Evolutionary conservation across 2,113 vertebrate species (phyloP).

Genomic region (Formicarius rufipectus): DNA sequence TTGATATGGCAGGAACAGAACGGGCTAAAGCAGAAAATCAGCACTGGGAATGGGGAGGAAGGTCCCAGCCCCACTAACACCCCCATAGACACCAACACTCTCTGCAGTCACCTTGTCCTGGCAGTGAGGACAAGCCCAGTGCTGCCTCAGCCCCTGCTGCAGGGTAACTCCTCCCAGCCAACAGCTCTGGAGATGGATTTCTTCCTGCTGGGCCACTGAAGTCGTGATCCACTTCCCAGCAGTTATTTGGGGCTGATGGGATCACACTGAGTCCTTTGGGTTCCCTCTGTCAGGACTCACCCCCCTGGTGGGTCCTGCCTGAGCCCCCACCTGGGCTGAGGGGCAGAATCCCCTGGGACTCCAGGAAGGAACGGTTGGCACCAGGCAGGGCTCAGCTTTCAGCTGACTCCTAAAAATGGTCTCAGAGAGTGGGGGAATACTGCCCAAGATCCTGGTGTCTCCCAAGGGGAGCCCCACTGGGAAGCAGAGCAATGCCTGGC

Average conservation of each 20-base stretch:
- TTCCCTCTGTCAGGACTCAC: not conserved
- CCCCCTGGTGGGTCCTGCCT: not conserved
- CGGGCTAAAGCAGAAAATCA: not conserved
- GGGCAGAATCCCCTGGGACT: not conserved
- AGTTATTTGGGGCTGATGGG: not conserved
- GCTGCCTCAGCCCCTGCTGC: not conserved
- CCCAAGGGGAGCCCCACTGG: rapidly evolving
- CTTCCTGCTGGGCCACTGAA: not conserved
- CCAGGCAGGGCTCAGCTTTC: not conserved
- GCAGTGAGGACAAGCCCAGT: not conserved
- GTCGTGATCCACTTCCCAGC: not conserved
- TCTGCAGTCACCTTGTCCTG: not conserved
- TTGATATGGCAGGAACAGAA: rapidly evolving
- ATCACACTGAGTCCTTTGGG: not conserved
- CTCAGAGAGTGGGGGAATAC: not conserved
- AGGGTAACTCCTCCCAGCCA: not conserved
- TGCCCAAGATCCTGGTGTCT: not conserved
- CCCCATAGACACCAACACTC: not conserved
- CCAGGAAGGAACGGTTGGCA: not conserved
- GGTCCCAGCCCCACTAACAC: not conserved
- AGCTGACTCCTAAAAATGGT: not conserved
- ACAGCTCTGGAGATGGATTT: not conserved
- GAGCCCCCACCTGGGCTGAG: not conserved
- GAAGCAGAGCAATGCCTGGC: not conserved
- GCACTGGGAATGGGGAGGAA: rapidly evolving